A percentile compares a stretch with the other conserved stretches of the same genome.
Evolutionary conservation across 1,140 invertebrate genomes (phyloP).

Genomic region (Brachionus rotundiformis): DNA sequence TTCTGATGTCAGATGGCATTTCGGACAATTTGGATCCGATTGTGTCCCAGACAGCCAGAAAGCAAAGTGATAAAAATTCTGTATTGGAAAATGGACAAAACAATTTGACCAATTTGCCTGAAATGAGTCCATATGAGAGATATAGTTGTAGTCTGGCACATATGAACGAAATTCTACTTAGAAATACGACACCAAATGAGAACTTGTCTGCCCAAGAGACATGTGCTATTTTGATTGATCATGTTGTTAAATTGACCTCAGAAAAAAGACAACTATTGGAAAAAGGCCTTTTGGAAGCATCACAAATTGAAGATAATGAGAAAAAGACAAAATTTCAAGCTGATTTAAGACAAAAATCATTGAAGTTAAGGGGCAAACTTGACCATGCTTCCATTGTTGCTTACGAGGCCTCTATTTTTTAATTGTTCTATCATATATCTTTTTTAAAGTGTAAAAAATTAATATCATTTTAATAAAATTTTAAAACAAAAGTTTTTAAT

Average conservation of each 20-base stretch:
- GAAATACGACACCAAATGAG: slow-evolving; percentile 62
- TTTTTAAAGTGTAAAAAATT: no score
- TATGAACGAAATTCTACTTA: slow-evolving; percentile 56
- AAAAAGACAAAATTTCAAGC: slow-evolving; percentile 59
- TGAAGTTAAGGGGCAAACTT: slow-evolving; percentile 80
- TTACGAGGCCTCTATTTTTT: slow-evolving; percentile 69
- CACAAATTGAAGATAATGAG: neutral
- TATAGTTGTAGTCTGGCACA: slow-evolving; percentile 64
- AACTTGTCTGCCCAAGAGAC: slow-evolving; percentile 62
- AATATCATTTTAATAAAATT: no score
- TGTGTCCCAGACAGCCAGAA: slow-evolving; percentile 58
- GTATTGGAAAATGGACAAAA: neutral
- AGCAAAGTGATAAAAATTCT: neutral
- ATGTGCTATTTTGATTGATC: slow-evolving; percentile 62
- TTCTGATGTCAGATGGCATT: slow-evolving; percentile 85
- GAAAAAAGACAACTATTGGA: slow-evolving; percentile 60
- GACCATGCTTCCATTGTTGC: slow-evolving; percentile 86
- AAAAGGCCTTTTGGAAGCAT: neutral
- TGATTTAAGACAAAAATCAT: slow-evolving; percentile 59
- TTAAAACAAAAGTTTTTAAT: no score
- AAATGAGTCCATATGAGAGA: slow-evolving; percentile 62
- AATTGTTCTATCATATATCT: neutral
- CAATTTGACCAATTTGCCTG: slow-evolving; percentile 56
- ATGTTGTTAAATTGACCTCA: slow-evolving; percentile 61
- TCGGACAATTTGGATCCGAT: slow-evolving; percentile 92